Conservation (phyloP, 1,140 invertebrate genomes). For the Drosophila azteca region DNA sequence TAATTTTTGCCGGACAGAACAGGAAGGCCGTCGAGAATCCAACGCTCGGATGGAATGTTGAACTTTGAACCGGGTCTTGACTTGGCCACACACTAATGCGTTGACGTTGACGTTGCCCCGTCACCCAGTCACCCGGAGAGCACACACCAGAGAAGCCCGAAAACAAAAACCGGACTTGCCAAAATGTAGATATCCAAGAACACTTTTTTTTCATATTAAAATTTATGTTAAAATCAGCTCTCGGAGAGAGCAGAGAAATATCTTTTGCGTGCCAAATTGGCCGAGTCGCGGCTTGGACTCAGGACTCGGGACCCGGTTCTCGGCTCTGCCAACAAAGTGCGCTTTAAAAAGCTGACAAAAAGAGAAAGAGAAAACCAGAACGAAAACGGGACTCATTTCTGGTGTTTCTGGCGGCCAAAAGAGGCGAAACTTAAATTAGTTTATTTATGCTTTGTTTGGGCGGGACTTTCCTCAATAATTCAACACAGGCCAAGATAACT, state of each 20-base stretch:
- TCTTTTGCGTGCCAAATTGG: conserved; percentile 56
- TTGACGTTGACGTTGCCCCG: conserved; percentile 31
- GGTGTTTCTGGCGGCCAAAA: conserved; percentile 30
- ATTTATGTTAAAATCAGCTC: conserved; percentile 22
- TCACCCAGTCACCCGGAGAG: conserved; percentile 2
- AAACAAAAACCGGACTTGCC: conserved; percentile 26
- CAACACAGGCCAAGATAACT: conserved; percentile 56
- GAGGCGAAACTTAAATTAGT: conserved; percentile 73
- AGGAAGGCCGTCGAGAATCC: conserved; percentile 54
- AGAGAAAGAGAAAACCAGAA: conserved; percentile 29
- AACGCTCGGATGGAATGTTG: conserved; percentile 59
- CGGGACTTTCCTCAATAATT: conserved; percentile 58
- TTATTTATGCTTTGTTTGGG: conserved; percentile 78
- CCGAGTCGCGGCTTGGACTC: conserved; percentile 15
- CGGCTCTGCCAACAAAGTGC: neutral
- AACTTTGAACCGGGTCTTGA: conserved; percentile 65
- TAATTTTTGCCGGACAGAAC: conserved; percentile 58
- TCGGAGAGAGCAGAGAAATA: conserved; percentile 3
- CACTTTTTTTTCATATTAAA: conserved; percentile 10
- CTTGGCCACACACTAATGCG: conserved; percentile 56
- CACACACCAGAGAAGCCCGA: neutral
- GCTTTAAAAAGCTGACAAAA: conserved; percentile 26
- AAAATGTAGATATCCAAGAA: conserved; percentile 13
- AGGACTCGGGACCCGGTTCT: conserved; percentile 2
- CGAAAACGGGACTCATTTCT: conserved; percentile 17